These are phyloP conservation scores for Siphlonurus alternatus DNA, from an alignment of 2,888 invertebrate genomes.

Conservation along the genomic window DNA sequence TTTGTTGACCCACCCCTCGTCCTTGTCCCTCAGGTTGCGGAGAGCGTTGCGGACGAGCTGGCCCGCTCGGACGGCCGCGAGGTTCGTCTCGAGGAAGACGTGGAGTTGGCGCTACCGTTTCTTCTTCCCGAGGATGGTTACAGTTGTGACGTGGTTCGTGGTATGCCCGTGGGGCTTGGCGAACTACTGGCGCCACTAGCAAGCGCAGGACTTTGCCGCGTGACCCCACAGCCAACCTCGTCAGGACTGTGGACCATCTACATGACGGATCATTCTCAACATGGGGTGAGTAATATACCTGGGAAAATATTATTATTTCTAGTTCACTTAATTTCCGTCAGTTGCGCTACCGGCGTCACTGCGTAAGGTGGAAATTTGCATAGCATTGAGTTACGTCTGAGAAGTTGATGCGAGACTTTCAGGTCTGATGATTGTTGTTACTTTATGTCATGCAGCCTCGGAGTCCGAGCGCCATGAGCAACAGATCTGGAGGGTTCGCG, in stretches of 20 bases:
- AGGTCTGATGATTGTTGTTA: too few species aligned
- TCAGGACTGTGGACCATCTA: conserved; percentile 93
- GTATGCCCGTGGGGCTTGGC: conserved; percentile 71
- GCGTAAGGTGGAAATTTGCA: background rate
- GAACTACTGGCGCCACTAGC: conserved; percentile 75
- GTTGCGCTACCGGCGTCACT: too few species aligned
- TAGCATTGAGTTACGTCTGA: background rate
- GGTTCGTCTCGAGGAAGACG: conserved; percentile 75
- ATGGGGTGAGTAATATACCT: conserved; percentile 22
- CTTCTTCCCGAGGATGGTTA: conserved; percentile 95
- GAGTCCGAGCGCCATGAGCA: conserved; percentile 47
- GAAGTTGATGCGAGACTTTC: too few species aligned
- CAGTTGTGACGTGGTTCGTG: conserved; percentile 88
- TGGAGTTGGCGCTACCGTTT: conserved; percentile 69
- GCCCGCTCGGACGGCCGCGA: conserved; percentile 81
- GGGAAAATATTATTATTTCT: conserved; percentile 2
- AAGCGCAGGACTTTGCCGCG: conserved; percentile 69
- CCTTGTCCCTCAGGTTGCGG: conserved; percentile 66
- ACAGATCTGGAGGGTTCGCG: conserved; percentile 34
- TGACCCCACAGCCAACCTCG: conserved; percentile 80
- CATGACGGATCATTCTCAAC: conserved; percentile 33
- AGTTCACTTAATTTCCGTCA: too few species aligned
- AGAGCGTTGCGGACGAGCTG: conserved; percentile 80
- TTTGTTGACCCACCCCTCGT: too few species aligned
- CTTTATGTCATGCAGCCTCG: too few species aligned